These are phyloP conservation scores for Hemibagrus wyckioides DNA, from an alignment of 2,113 vertebrate species.

Conservation along the genomic window DNA sequence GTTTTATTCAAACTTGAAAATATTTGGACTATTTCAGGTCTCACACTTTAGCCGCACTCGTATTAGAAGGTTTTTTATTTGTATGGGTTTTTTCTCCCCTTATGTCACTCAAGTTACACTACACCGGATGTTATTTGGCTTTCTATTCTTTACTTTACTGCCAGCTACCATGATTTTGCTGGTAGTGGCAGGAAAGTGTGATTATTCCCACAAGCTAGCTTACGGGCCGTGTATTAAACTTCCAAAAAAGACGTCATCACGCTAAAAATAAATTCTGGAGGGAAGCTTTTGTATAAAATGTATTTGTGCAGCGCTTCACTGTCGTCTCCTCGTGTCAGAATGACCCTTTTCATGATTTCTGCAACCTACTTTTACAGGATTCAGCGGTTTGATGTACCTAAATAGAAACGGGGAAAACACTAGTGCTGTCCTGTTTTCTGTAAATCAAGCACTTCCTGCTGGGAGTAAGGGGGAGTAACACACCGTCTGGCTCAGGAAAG, in stretches of 20 bases:
- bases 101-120: neutral
- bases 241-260: neutral
- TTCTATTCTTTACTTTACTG: neutral
- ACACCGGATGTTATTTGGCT: neutral
- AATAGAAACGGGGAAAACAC: conserved; percentile 1
- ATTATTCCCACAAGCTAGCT: neutral
- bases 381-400: neutral
- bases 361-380: conserved; percentile 13
- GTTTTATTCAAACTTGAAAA: neutral
- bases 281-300: neutral
- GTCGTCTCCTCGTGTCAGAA: neutral
- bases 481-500: neutral
- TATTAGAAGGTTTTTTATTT: neutral
- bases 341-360: neutral
- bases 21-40: neutral
- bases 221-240: neutral
- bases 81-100: neutral
- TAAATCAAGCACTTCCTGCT: neutral
- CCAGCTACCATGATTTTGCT: neutral
- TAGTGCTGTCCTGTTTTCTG: neutral
- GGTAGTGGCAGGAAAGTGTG: neutral
- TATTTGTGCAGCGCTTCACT: neutral
- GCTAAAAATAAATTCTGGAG: neutral
- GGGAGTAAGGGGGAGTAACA: neutral
- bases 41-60: neutral